Conservation (phyloP, 2,113 vertebrate genomes). For the Esox niger region DNA sequence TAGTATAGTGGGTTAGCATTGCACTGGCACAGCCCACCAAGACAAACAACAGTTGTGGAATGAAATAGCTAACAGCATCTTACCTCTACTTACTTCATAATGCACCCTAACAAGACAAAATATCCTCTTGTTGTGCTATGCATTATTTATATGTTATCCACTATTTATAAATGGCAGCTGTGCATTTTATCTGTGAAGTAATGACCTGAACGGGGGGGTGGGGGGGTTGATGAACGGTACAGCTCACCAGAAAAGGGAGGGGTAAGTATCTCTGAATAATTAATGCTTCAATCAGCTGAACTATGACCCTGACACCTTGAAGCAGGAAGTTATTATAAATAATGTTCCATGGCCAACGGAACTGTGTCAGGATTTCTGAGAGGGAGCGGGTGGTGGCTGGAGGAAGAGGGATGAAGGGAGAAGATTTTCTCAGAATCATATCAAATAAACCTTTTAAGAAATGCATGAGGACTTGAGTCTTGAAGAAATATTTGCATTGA, state of each 20-base stretch:
- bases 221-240: slow-evolving; percentile 6
- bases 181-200: slow-evolving; percentile 53
- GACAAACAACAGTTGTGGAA: slow-evolving; percentile 79
- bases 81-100: slow-evolving; percentile 73
- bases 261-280: slow-evolving; percentile 24
- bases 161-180: slow-evolving; percentile 81
- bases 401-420: background rate
- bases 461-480: slow-evolving; percentile 35
- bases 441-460: slow-evolving; percentile 34
- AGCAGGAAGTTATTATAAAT: slow-evolving; percentile 6
- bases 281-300: slow-evolving; percentile 24
- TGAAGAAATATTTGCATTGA: slow-evolving; percentile 40
- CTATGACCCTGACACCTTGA: slow-evolving; percentile 26
- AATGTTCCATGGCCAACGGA: background rate
- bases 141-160: slow-evolving; percentile 83
- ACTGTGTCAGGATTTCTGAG: background rate
- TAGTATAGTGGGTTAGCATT: background rate
- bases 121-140: slow-evolving; percentile 80
- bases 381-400: background rate
- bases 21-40: slow-evolving; percentile 18
- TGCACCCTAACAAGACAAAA: slow-evolving; percentile 91
- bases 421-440: slow-evolving; percentile 11
- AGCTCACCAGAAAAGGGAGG: background rate
- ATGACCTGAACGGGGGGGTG: slow-evolving; percentile 40
- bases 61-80: slow-evolving; percentile 68